These are phyloP conservation scores for Microtus montanus DNA, from an alignment of 2,113 vertebrate genomes.

Conservation along the genomic window DNA sequence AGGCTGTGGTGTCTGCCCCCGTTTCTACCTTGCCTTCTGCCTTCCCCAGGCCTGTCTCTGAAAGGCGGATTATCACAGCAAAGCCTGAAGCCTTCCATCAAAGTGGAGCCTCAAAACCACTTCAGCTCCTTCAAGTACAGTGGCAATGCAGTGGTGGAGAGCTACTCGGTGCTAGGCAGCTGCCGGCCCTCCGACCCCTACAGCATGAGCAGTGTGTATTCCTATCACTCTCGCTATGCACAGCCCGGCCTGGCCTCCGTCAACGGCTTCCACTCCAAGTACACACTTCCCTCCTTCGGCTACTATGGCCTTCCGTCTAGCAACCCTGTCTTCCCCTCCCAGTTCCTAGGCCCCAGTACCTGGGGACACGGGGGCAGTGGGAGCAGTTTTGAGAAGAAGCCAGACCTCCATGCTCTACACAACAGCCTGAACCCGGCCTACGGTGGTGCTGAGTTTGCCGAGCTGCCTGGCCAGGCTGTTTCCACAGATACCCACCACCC, in stretches of 20 bases:
- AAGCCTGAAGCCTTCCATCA: conserved; percentile 91
- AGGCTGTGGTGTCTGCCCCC: not conserved
- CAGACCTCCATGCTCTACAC: conserved; percentile 89
- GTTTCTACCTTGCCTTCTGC: not conserved
- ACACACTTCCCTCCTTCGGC: conserved; percentile 91
- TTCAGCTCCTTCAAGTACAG: conserved; percentile 91
- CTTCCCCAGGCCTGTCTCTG: conserved; percentile 82
- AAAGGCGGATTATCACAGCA: conserved; percentile 88
- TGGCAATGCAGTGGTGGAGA: conserved; percentile 88
- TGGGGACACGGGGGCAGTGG: conserved; percentile 81
- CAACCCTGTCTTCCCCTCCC: conserved; percentile 92
- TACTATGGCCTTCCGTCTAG: conserved; percentile 92
- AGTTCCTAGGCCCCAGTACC: conserved; percentile 90
- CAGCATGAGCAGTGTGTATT: conserved; percentile 92
- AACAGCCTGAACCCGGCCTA: conserved; percentile 88
- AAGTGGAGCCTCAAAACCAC: conserved; percentile 88
- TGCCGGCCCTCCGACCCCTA: conserved; percentile 93
- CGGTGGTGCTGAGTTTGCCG: conserved; percentile 82
- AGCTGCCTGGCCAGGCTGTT: conserved; percentile 82
- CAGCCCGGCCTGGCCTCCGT: conserved; percentile 93
- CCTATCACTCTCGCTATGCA: conserved; percentile 96
- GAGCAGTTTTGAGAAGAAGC: conserved; percentile 90
- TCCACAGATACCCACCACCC: conserved; percentile 83
- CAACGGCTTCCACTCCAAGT: conserved; percentile 95
- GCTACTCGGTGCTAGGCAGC: conserved; percentile 88